A percentile compares a stretch with the other conserved stretches of the same genome.
These are phyloP conservation scores for Ictalurus furcatus DNA, from an alignment of 2,113 vertebrate genomes.

Conservation along the genomic window DNA sequence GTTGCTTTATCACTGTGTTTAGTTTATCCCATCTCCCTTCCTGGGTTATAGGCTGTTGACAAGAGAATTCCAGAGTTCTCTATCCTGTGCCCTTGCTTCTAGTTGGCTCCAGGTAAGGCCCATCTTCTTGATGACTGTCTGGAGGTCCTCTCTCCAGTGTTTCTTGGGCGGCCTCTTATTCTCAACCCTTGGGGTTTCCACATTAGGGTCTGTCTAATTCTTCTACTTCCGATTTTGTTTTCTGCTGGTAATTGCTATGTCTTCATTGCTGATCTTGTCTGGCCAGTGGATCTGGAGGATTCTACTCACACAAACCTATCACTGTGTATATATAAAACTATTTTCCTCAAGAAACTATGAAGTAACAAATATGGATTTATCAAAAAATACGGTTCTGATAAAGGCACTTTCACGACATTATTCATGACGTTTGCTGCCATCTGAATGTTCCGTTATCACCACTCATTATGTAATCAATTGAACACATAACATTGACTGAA, in stretches of 20 bases:
- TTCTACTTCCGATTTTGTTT: neutral
- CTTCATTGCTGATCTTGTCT: constrained; percentile 1
- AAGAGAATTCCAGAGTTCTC: neutral
- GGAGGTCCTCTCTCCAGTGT: neutral
- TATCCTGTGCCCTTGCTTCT: neutral
- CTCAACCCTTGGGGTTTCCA: constrained; percentile 8
- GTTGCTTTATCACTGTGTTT: neutral
- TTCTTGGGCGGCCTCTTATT: constrained; percentile 1
- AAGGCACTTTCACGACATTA: neutral
- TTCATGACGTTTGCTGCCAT: neutral
- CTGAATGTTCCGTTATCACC: neutral
- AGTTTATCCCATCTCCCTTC: neutral
- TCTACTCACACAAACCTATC: neutral
- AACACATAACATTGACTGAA: neutral
- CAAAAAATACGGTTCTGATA: neutral
- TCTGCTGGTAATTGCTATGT: neutral
- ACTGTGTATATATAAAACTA: neutral
- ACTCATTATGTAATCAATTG: neutral
- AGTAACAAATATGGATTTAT: neutral
- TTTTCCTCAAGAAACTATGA: neutral
- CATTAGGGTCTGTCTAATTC: neutral
- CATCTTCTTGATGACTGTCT: constrained; percentile 7
- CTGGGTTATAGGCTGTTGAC: neutral
- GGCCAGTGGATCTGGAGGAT: neutral
- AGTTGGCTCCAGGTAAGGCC: neutral